Evolutionary conservation across 2,797 vertebrate species (phyloP).

Genomic region (Chromobotia macracanthus): DNA sequence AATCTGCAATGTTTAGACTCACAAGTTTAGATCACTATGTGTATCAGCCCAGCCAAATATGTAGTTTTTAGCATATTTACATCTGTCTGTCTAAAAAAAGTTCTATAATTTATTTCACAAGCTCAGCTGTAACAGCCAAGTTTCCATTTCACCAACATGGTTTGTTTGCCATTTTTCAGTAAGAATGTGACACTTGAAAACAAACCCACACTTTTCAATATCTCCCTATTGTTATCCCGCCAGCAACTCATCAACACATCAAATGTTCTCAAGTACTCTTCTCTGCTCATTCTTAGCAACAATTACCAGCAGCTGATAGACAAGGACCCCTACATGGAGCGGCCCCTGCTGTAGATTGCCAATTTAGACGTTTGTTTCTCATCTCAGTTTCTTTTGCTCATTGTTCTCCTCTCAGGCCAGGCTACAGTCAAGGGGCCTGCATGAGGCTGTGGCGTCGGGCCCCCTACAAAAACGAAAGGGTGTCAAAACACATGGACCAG

Average conservation of each 20-base stretch:
- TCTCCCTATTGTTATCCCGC: constrained; percentile 22
- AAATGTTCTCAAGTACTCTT: constrained; percentile 13
- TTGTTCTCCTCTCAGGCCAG: constrained; percentile 64
- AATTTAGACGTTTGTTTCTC: constrained; percentile 72
- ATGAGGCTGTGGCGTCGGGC: constrained; percentile 51
- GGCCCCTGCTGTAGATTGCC: constrained; percentile 69
- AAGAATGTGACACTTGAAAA: constrained; percentile 15
- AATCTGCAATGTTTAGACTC: not conserved
- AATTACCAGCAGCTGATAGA: constrained; percentile 58
- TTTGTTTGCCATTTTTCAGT: constrained; percentile 23
- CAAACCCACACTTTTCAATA: constrained; percentile 33
- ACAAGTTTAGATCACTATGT: too few species aligned
- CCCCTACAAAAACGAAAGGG: constrained; percentile 70
- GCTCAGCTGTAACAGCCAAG: constrained; percentile 11
- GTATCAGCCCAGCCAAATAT: too few species aligned
- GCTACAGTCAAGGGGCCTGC: constrained; percentile 59
- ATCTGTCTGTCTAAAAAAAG: not conserved
- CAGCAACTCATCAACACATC: constrained; percentile 41
- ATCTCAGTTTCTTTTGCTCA: constrained; percentile 61
- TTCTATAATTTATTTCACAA: not conserved
- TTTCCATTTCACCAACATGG: constrained; percentile 1
- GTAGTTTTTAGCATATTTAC: too few species aligned
- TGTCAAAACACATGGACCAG: constrained; percentile 88
- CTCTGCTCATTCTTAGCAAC: constrained; percentile 44
- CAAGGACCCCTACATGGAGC: constrained; percentile 36